Conservation (phyloP, 2,888 invertebrate species). For the Mesorhabditis sp. region DNA sequence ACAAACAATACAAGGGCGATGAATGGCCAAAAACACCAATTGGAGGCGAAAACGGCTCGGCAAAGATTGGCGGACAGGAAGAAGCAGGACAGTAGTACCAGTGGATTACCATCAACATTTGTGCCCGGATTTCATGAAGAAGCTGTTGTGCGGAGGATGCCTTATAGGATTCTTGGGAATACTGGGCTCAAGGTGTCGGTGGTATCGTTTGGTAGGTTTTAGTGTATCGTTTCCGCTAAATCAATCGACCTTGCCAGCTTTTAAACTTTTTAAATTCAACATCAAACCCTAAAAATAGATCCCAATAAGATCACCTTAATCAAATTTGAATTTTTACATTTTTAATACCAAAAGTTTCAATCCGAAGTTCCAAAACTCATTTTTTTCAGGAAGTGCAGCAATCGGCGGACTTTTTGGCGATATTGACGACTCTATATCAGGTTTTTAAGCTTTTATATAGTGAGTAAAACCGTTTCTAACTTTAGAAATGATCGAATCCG, state of each 20-base stretch:
- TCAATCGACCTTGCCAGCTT: not conserved
- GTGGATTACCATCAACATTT: constrained; percentile 33
- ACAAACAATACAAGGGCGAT: no score
- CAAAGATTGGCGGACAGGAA: no score
- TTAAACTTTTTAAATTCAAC: not conserved
- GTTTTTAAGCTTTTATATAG: not conserved
- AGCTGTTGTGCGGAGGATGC: constrained; percentile 37
- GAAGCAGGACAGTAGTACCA: not conserved
- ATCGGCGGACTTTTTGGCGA: constrained; percentile 51
- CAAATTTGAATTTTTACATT: constrained; percentile 8
- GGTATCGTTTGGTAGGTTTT: constrained; percentile 35
- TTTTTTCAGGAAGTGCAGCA: constrained; percentile 38
- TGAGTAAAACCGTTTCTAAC: not conserved
- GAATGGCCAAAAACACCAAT: no score
- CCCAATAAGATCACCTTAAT: no score
- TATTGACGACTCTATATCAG: constrained; percentile 65
- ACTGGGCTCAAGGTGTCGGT: constrained; percentile 45
- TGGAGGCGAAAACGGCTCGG: no score
- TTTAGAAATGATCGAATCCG: constrained; percentile 70
- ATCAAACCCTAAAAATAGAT: not conserved
- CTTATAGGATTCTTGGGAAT: constrained; percentile 66
- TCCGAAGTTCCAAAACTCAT: not conserved
- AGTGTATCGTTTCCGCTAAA: not conserved
- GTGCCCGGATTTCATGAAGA: constrained; percentile 41
- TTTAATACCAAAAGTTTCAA: not conserved